Percentiles rank a stretch among this genome's conserved stretches.
Conservation (phyloP, 2,797 vertebrate genomes). For the Sebastiscus albofasciatus region DNA sequence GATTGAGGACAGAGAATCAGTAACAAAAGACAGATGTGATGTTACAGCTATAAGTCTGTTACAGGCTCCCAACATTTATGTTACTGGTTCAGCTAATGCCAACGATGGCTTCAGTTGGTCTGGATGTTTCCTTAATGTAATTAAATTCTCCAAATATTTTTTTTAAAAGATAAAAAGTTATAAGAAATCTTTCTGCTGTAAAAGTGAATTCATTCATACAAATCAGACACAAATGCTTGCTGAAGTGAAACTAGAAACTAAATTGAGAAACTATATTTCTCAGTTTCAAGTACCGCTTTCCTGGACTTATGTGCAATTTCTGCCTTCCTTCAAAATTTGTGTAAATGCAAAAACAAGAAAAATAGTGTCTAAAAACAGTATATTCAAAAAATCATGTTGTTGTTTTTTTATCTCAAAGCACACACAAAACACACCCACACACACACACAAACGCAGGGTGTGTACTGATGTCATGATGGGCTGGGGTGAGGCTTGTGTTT, state of each 20-base stretch:
- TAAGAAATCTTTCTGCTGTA: not conserved
- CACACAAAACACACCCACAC: not conserved
- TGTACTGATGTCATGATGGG: slow-evolving; percentile 12
- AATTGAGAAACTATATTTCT: not conserved
- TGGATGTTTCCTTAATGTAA: not conserved
- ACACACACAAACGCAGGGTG: not conserved
- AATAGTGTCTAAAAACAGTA: not conserved
- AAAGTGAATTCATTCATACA: not conserved
- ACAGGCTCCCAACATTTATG: not conserved
- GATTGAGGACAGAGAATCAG: not conserved
- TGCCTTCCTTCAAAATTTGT: not conserved
- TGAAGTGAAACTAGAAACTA: not conserved
- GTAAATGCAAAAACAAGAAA: not conserved
- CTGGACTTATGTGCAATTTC: not conserved
- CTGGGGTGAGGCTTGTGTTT: slow-evolving; percentile 14
- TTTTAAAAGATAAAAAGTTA: not conserved
- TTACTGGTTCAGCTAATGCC: not conserved
- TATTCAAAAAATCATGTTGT: not conserved
- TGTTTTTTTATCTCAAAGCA: not conserved
- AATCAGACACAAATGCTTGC: not conserved
- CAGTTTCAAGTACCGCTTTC: not conserved
- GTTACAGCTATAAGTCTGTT: not conserved
- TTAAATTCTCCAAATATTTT: not conserved
- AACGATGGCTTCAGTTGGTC: not conserved
- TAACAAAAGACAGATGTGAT: not conserved